phyloP scores from a whole-genome alignment of 2,797 vertebrate genomes.

The Pelobates cultripes region DNA sequence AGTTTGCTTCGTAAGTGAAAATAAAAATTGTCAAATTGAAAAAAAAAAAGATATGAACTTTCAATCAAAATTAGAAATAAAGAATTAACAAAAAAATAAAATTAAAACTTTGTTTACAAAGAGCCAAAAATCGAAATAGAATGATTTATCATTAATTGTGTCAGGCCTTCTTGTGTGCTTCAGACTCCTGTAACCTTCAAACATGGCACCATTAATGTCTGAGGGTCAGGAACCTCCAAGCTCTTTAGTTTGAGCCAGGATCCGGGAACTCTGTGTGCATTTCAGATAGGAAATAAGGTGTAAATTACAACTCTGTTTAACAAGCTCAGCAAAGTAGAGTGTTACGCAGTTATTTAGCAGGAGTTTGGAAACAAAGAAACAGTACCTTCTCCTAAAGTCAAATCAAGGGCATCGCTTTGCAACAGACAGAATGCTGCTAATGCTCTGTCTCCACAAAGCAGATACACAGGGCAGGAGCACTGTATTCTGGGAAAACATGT shows the following conservation, averaged over 20 bases:
- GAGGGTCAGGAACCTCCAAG: conserved; percentile 16
- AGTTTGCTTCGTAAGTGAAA: too few species aligned
- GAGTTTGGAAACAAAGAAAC: conserved; percentile 43
- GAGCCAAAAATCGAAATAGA: too few species aligned
- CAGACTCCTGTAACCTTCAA: conserved; percentile 35
- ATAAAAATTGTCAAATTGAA: too few species aligned
- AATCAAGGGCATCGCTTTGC: conserved; percentile 29
- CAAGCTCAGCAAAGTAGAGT: conserved; percentile 42
- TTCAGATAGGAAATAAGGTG: conserved; percentile 43
- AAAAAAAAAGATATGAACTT: too few species aligned
- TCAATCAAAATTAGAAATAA: too few species aligned
- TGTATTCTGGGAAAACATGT: too few species aligned
- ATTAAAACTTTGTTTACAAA: too few species aligned
- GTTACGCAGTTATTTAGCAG: conserved; percentile 33
- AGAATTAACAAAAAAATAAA: too few species aligned
- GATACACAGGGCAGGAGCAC: not conserved
- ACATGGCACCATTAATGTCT: not conserved
- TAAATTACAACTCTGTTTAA: conserved; percentile 40
- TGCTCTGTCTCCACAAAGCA: not conserved
- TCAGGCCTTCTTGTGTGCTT: not conserved
- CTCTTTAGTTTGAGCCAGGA: conserved; percentile 2
- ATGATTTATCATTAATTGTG: too few species aligned
- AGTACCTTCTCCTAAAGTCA: conserved; percentile 40
- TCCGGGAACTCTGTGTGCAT: conserved; percentile 13
- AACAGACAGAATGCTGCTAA: not conserved